These are phyloP conservation scores for Wasmannia auropunctata DNA, from an alignment of 1,140 invertebrate genomes.

Conservation along the genomic window DNA sequence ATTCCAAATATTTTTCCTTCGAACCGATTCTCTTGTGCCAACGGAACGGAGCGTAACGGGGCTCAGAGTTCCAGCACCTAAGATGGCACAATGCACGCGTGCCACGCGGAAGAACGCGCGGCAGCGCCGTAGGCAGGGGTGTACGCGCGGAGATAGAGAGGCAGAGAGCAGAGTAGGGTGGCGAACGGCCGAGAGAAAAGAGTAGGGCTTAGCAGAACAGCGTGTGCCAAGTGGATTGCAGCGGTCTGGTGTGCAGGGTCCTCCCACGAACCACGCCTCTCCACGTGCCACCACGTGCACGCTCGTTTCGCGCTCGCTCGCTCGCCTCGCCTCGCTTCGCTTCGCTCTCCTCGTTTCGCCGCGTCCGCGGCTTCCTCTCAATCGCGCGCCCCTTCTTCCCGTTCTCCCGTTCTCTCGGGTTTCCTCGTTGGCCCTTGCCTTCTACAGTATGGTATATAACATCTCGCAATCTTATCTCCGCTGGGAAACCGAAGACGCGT, in stretches of 20 bases:
- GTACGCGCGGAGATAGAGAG: constrained; percentile 51
- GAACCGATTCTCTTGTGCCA: neutral
- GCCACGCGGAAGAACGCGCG: constrained; percentile 60
- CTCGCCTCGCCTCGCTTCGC: neutral
- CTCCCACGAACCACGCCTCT: constrained; percentile 83
- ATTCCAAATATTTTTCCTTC: neutral
- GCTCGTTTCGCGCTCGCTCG: constrained; percentile 47
- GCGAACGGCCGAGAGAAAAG: constrained; percentile 68
- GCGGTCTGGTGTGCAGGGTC: constrained; percentile 71
- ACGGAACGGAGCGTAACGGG: constrained; percentile 28
- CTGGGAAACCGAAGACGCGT: neutral
- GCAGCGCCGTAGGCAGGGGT: constrained; percentile 58
- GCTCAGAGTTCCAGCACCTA: constrained; percentile 27
- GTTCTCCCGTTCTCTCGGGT: neutral
- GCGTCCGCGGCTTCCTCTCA: constrained; percentile 23
- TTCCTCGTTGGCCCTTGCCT: neutral
- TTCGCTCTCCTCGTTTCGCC: constrained; percentile 25
- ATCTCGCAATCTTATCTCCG: neutral
- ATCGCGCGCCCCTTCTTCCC: constrained; percentile 5
- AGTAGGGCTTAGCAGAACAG: constrained; percentile 76
- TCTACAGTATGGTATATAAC: no score
- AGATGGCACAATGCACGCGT: constrained; percentile 11
- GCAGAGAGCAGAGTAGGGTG: constrained; percentile 59
- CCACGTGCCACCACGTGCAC: constrained; percentile 81
- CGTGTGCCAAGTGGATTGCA: constrained; percentile 81